Conservation (phyloP, 2,113 vertebrate species). For the Sphyrna mokarran region DNA sequence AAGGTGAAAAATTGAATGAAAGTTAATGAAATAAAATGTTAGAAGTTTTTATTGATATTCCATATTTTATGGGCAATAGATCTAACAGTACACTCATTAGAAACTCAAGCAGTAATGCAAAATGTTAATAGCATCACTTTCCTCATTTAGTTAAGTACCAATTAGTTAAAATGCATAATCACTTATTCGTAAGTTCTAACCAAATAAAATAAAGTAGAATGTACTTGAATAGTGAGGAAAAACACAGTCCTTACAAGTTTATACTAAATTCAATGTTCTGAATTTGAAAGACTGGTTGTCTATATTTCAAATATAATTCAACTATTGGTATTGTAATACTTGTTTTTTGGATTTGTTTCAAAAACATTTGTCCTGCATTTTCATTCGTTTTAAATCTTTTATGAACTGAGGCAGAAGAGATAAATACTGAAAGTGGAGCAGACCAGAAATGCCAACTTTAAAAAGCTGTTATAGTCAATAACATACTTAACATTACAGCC, state of each 20-base stretch:
- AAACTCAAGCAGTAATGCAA: slow-evolving; percentile 1
- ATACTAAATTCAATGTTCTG: neutral
- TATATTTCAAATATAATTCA: neutral
- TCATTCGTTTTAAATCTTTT: neutral
- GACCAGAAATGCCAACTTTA: neutral
- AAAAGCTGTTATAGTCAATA: neutral
- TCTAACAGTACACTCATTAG: neutral
- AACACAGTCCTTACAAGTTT: neutral
- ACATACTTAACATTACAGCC: neutral
- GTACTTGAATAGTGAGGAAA: neutral
- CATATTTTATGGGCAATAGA: slow-evolving; percentile 1
- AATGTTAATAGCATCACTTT: neutral
- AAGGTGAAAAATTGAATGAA: neutral
- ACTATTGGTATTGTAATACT: neutral
- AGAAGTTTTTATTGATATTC: slow-evolving; percentile 22
- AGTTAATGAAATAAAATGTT: neutral
- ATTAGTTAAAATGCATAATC: slow-evolving; percentile 29
- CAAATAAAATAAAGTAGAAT: slow-evolving; percentile 7
- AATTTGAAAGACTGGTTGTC: neutral
- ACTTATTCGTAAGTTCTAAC: neutral
- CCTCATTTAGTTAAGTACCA: slow-evolving; percentile 14
- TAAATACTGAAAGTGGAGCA: neutral
- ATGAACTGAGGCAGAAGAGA: neutral
- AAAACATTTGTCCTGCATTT: neutral
- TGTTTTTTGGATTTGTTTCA: neutral